Evolutionary conservation across 2,797 vertebrate species (phyloP).

Genomic region (Crotalus adamanteus): DNA sequence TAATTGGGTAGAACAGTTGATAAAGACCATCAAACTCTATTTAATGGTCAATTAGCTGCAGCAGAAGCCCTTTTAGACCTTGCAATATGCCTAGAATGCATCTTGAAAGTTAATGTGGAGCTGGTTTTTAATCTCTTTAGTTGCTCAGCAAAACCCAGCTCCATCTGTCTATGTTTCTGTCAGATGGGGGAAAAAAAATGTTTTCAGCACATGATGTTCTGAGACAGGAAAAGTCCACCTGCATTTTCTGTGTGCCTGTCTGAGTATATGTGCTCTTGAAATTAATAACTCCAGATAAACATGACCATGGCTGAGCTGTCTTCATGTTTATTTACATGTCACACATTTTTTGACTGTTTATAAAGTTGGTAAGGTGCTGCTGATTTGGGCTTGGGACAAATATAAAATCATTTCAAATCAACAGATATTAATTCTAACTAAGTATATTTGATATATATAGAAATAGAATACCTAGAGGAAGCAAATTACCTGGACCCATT

Average conservation of each 20-base stretch:
- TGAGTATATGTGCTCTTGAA: not conserved
- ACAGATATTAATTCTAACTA: not conserved
- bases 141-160: not conserved
- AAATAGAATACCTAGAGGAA: not conserved
- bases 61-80: not conserved
- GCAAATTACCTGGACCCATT: not conserved
- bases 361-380: not conserved
- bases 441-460: not conserved
- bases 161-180: not conserved
- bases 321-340: not conserved
- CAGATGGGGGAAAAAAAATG: not conserved
- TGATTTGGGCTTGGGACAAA: not conserved
- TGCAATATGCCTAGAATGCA: not conserved
- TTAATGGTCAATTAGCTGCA: conserved; percentile 1
- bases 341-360: not conserved
- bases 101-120: not conserved
- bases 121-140: not conserved
- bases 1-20: not conserved
- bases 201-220: too few relatives aligned
- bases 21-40: not conserved
- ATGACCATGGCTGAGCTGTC: not conserved
- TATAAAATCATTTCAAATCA: not conserved
- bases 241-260: not conserved
- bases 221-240: not conserved
- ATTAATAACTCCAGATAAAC: not conserved